Percentiles rank a stretch among this genome's conserved stretches.
phyloP scores from a whole-genome alignment of 30 jellyfish, hydroid and myxozoan genomes.

The Pelagia noctiluca region DNA sequence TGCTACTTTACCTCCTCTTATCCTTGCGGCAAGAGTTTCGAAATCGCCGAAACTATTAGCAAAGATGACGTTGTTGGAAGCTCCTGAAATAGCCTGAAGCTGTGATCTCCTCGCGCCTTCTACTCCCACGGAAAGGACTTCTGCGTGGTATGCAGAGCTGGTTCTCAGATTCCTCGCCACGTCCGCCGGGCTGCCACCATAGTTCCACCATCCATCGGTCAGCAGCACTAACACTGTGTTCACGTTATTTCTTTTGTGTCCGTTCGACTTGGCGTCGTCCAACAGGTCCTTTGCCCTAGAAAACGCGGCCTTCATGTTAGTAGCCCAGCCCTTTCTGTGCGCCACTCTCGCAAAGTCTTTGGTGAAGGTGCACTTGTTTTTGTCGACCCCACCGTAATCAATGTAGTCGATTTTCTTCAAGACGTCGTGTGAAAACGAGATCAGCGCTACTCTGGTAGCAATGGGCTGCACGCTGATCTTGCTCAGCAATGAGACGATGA shows the following conservation, averaged over 20 bases:
- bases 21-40: slow-evolving; percentile 84
- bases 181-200: slow-evolving; percentile 82
- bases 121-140: slow-evolving; percentile 92
- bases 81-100: slow-evolving; percentile 78
- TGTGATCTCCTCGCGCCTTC: slow-evolving; percentile 50
- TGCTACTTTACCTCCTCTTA: slow-evolving; percentile 99
- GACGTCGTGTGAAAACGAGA: slow-evolving; percentile 68
- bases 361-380: slow-evolving; percentile 87
- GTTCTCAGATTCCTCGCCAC: slow-evolving; percentile 64
- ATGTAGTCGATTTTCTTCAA: slow-evolving; percentile 78
- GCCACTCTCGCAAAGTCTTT: slow-evolving; percentile 69
- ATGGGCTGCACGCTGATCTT: slow-evolving; percentile 94
- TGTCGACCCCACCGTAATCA: slow-evolving; percentile 74
- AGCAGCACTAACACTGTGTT: slow-evolving; percentile 89
- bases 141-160: slow-evolving; percentile 61
- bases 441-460: slow-evolving; percentile 89
- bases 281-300: slow-evolving; percentile 52
- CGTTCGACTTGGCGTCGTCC: slow-evolving; percentile 56
- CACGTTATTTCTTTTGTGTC: slow-evolving; percentile 64
- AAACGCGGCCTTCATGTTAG: slow-evolving; percentile 91
- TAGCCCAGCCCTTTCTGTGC: slow-evolving; percentile 77
- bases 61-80: slow-evolving; percentile 61
- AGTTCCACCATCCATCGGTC: slow-evolving; percentile 95
- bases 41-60: slow-evolving; percentile 80
- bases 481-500: slow-evolving; percentile 83